phyloP scores from a whole-genome alignment of 2,797 vertebrate species.

The Sphaeramia orbicularis region DNA sequence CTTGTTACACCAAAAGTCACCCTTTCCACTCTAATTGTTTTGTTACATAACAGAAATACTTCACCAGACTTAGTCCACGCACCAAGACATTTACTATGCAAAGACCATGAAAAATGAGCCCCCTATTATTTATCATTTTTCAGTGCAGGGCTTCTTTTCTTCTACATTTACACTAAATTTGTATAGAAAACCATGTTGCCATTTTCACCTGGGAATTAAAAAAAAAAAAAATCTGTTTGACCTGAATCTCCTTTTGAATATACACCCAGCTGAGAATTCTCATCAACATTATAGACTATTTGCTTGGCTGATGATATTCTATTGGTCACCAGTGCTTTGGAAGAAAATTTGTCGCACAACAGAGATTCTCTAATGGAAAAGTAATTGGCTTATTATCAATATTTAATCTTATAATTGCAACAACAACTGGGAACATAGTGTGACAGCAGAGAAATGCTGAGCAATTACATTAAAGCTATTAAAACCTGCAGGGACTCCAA shows the following conservation, averaged over 20 bases:
- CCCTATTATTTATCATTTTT: neutral
- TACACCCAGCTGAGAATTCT: neutral
- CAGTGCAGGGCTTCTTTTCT: neutral
- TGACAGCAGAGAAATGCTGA: conserved; percentile 33
- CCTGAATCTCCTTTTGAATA: neutral
- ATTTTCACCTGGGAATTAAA: neutral
- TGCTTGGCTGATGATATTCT: conserved; percentile 7
- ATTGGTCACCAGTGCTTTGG: neutral
- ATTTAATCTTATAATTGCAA: conserved; percentile 46
- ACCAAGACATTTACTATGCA: neutral
- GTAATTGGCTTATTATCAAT: conserved; percentile 39
- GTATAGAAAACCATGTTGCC: neutral
- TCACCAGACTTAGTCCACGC: neutral
- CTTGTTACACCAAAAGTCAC: conserved; percentile 46
- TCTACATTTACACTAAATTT: neutral
- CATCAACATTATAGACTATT: neutral
- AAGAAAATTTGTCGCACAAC: conserved; percentile 14
- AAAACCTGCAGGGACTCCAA: conserved; percentile 32
- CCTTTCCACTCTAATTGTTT: conserved; percentile 53
- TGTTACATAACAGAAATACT: conserved; percentile 48
- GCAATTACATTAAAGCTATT: conserved; percentile 42
- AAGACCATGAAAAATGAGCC: neutral
- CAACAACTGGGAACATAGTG: conserved; percentile 36
- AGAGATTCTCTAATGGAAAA: conserved; percentile 30
- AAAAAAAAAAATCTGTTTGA: no score